Conservation (phyloP, 2,113 vertebrate genomes). For the Poeciliopsis retropinna region DNA sequence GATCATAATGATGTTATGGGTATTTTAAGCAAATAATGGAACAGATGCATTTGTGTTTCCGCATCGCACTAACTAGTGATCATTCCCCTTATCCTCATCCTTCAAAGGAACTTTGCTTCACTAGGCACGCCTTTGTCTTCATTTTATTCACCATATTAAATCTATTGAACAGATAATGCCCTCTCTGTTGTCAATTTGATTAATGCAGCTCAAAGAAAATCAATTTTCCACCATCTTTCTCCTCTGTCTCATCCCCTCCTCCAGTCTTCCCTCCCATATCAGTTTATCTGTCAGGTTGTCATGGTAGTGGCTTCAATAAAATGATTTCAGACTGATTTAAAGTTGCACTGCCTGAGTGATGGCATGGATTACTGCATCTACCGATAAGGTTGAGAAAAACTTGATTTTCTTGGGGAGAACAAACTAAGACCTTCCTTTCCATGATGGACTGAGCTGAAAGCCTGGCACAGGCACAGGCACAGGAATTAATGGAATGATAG, state of each 20-base stretch:
- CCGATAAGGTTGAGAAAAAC: conserved; percentile 45
- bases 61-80: conserved; percentile 34
- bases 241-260: conserved; percentile 39
- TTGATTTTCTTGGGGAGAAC: conserved; percentile 35
- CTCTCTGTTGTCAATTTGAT: conserved; percentile 73
- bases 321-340: conserved; percentile 61
- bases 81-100: conserved; percentile 46
- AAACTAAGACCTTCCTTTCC: conserved; percentile 17
- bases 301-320: conserved; percentile 52
- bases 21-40: conserved; percentile 13
- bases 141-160: conserved; percentile 71
- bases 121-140: conserved; percentile 65
- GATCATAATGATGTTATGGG: conserved; percentile 5
- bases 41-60: conserved; percentile 15
- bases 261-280: conserved; percentile 42
- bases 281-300: conserved; percentile 51
- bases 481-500: not conserved
- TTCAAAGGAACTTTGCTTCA: conserved; percentile 55
- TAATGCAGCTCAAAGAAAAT: conserved; percentile 70
- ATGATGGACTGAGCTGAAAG: not conserved
- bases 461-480: too few relatives aligned
- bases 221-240: conserved; percentile 61
- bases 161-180: conserved; percentile 71
- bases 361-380: conserved; percentile 47
- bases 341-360: conserved; percentile 52